Base-by-base conservation (phyloP, 92 coral and sea anemone genomes). In the Porites lobata region DNA sequence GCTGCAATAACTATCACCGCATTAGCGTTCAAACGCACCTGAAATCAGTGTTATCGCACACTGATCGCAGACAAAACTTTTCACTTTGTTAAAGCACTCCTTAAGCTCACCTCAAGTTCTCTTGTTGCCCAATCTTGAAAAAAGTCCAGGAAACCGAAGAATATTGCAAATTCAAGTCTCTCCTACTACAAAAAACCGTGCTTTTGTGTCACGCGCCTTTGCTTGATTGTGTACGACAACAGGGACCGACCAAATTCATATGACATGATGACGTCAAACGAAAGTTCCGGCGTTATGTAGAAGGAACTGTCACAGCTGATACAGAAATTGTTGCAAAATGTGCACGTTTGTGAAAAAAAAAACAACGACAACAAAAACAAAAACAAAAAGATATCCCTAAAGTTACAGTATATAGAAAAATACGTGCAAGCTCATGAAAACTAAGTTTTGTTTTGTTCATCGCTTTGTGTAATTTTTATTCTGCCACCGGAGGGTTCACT, bases 271-370 rank as follows among this genome's bases (percentile, higher is more conserved):
- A 84, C 87, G 87, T 84, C 87, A 84, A 50, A 12, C 43, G 74
- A 84, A 73, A 7, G 10, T 74, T 84, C 87, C 75, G 74, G 87
- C 66, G 80, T 84, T 10, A 72, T 64, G 73, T 63, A 51, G 87
- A 84, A 82, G 62, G 38, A 10, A 9, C 72, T 9, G 2, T 15
- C 7, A 10, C 75, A 68, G 71, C 53, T 65, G 69, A 20, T 29
- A 18, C 13, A 47, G 15, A 21, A 14, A 15, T 65, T 65, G 26
- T 9, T 65, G 24, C 8, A 65, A 18, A 50, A 73, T 56, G 15
- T 7, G 78, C 78, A 75, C 78, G 78, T 75, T 59, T 38, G 7
- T 29, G 9, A 15, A 15, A 62, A 6, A 54, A 54, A 9, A 54
- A 9, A 9, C 11, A 54, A 53, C 9, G 3, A 12, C 58, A 8